Base-by-base conservation (phyloP, 2,797 vertebrate species). In the Myotis planiceps region DNA sequence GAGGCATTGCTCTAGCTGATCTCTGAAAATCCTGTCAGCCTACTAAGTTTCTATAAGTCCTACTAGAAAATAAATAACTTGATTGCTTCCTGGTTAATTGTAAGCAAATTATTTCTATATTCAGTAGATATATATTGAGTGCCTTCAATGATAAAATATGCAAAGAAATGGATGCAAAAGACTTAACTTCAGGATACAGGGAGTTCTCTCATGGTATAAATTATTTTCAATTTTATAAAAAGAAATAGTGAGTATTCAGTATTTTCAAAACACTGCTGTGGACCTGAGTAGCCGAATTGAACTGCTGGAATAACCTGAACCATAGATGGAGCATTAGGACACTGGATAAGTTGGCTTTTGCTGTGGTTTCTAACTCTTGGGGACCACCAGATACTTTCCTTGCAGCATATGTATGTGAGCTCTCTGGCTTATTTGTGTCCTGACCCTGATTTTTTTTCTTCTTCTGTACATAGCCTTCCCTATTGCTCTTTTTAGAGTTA, bases 41-140 rank as follows among this genome's bases (percentile, higher is more conserved):
- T 94, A 9, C 32, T 92, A 72, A 88, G 75, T 51, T 23, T 84
- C 25, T 83, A 5, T 78, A 78, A 84, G 34, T 72, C 13, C 14
- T 93, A 27, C 25, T 84, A 69, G 66, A 90, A 92, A 95, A 71
- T 63, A 60, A 81, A 29, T 94, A 83, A 85, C 80, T 76, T 90
- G 45, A 42, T 74, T 86, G 32, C 16, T 87, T 93, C 32, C 37
- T 84, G 29, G 71, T 60, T 88, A 89, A 69, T 39, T 39, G 1
- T 53, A 72, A 51, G 12, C 65, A 82, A 86, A 66, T 69, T 78
- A 39, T 53, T 93, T 83, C 39, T 72, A 45, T 45, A 66, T 82
- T 72, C 21, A 81, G 4, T 39, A 81, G 27, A 39, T 78, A 91
- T 3, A 45, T 37, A 78, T 25, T 53, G 78, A 91, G 84, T 51